Evolutionary conservation across 1,140 invertebrate genomes (phyloP).

Genomic region (Caenorhabditis inopinata): DNA sequence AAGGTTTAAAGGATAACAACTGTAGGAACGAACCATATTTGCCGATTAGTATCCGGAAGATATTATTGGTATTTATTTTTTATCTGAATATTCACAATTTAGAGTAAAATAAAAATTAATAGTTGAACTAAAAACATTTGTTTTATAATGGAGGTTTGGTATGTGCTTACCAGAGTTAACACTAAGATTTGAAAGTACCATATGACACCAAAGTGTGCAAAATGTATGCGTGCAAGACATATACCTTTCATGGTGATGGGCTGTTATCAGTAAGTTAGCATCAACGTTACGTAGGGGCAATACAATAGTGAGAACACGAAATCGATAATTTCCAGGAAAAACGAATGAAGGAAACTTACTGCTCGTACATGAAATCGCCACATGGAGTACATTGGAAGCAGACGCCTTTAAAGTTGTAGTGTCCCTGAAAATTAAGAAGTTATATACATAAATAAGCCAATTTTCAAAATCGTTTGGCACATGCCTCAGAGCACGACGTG

Average conservation of each 20-base stretch:
- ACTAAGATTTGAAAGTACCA: not conserved
- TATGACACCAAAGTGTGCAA: not conserved
- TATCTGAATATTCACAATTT: too few relatives aligned
- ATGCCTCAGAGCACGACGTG: not conserved
- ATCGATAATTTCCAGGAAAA: too few relatives aligned
- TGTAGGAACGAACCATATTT: too few relatives aligned
- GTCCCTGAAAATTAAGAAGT: not conserved
- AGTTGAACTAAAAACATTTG: too few relatives aligned
- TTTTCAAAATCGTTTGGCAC: not conserved
- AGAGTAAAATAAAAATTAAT: too few relatives aligned
- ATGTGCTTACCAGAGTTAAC: not conserved
- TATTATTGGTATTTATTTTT: too few relatives aligned
- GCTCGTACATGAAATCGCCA: conserved; percentile 8
- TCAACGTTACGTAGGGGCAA: not conserved
- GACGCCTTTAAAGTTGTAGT: not conserved
- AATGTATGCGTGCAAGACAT: not conserved
- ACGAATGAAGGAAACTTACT: too few relatives aligned
- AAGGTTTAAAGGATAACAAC: too few relatives aligned
- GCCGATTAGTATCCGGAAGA: too few relatives aligned
- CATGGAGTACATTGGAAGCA: conserved; percentile 16
- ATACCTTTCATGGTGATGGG: not conserved
- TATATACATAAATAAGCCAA: too few relatives aligned
- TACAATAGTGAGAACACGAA: too few relatives aligned
- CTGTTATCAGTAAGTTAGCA: not conserved
- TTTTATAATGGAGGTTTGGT: not conserved